Conservation (phyloP, 1,140 invertebrate genomes). For the Cotesia glomerata region DNA sequence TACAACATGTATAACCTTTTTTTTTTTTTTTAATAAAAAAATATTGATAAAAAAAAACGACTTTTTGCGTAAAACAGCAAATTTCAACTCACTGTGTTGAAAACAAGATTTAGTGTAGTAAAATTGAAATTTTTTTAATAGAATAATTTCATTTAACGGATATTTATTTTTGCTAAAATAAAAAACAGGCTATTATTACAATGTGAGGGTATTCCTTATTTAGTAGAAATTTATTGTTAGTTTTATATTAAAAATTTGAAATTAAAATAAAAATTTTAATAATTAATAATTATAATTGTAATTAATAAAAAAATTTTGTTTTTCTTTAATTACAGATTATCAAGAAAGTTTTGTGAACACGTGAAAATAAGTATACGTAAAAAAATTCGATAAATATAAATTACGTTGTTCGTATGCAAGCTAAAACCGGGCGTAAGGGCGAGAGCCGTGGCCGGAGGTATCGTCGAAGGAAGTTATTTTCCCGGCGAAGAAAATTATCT, state of each 20-base stretch:
- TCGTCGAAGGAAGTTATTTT: slow-evolving; percentile 23
- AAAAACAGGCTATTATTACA: too few relatives aligned
- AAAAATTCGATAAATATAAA: slow-evolving; percentile 22
- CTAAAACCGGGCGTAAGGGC: slow-evolving; percentile 27
- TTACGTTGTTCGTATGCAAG: slow-evolving; percentile 34
- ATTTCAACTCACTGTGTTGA: too few relatives aligned
- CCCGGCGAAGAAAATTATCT: slow-evolving; percentile 24
- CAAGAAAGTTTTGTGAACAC: not conserved
- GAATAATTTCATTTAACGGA: too few relatives aligned
- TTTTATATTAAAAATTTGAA: too few relatives aligned
- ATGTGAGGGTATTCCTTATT: too few relatives aligned
- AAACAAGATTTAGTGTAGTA: too few relatives aligned
- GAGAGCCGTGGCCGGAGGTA: slow-evolving; percentile 30
- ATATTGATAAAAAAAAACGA: not conserved
- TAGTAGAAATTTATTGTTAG: too few relatives aligned
- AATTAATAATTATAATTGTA: not conserved
- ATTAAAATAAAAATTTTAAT: not conserved
- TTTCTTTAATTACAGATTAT: slow-evolving; percentile 1
- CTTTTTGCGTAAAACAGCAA: too few relatives aligned
- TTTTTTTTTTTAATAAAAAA: not conserved
- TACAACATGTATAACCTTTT: slow-evolving; percentile 5
- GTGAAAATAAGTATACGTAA: slow-evolving; percentile 13
- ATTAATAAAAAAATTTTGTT: slow-evolving; percentile 5
- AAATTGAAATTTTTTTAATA: too few relatives aligned
- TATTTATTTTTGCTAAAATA: too few relatives aligned